Percentiles rank a stretch among this genome's conserved stretches.
These are phyloP conservation scores for Stegostoma tigrinum DNA, from an alignment of 2,113 vertebrate species.

Conservation along the genomic window DNA sequence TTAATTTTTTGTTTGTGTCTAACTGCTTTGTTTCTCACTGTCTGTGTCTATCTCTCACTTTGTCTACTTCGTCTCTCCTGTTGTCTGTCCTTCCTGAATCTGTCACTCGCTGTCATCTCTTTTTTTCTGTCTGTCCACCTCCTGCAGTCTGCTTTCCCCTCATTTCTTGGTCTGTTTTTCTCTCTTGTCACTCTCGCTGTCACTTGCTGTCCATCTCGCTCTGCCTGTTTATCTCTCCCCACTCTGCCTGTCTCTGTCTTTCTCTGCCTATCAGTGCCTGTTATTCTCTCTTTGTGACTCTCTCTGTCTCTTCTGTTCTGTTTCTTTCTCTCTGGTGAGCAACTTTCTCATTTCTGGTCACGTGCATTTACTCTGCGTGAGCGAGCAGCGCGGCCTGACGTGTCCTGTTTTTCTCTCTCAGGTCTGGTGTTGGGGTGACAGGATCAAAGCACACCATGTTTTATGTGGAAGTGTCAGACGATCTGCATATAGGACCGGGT, in stretches of 20 bases:
- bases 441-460: constrained; percentile 80
- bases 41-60: not conserved
- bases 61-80: not conserved
- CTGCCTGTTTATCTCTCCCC: not conserved
- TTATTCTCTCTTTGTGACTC: not conserved
- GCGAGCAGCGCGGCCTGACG: not conserved
- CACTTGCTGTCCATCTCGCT: not conserved
- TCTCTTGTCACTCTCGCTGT: not conserved
- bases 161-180: not conserved
- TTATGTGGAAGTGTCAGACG: constrained; percentile 77
- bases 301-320: not conserved
- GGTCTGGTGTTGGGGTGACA: constrained; percentile 73
- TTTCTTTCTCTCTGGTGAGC: not conserved
- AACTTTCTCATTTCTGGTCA: not conserved
- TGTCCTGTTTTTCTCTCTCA: constrained; percentile 44
- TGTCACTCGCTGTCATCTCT: not conserved
- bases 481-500: constrained; percentile 65
- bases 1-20: not conserved
- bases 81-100: not conserved
- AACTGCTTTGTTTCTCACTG: not conserved
- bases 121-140: not conserved
- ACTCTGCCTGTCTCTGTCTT: not conserved
- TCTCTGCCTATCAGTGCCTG: not conserved
- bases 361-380: not conserved
- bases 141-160: not conserved